Base-by-base conservation (phyloP, 2,113 vertebrate species). In the Silurus glanis region DNA sequence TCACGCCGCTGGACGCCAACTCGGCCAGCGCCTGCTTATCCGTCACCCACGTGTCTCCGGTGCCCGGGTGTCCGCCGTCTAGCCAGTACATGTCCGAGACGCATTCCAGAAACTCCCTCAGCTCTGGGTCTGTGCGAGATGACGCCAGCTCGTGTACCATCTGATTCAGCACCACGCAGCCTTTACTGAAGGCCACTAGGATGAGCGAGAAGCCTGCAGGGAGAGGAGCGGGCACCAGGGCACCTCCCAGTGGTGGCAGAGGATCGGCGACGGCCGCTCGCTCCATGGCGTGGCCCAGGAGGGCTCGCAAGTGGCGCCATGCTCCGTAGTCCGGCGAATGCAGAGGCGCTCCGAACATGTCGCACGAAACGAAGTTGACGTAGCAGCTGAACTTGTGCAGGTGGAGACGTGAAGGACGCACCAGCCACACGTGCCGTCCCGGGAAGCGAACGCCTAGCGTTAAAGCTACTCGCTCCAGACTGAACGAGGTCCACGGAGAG, bases 381-480 rank as follows among this genome's bases (percentile, higher is more conserved):
- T 99, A 99, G 93, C 97, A 97, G 94, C 96, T 99, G 95, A 99
- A 99, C 93, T 98, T 99, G 94, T 99, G 97, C 87, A 99, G 94
- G 87, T 99, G 96, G 96, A 99, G 98, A 84, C 93, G 95, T 21
- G 97, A 98, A 47, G 97, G 97, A 66, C 96, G 94, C 84, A 99
- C 92, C 88, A 99, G 94, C 98, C 98, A 99, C 23, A 99, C 91
- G 2, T 97, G 94, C 62, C 94, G 95, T 67, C 89, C 90, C 0
- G 97, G 97, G 89, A 99, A 99, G 3, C 96, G 96, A 0, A 51
- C 91, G 8, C 95, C 95, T 84, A 99, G 93, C n/a, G 93, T 91
- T 86, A 94, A 87, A 19, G 96, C 96, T 37, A 97, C 91, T 21
- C 95, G 95, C 95, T 99, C 98, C 92, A 99, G 96, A 87, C 97